Evolutionary conservation across 2,113 vertebrate species (phyloP).

Genomic region (Brachionichthys hirsutus): DNA sequence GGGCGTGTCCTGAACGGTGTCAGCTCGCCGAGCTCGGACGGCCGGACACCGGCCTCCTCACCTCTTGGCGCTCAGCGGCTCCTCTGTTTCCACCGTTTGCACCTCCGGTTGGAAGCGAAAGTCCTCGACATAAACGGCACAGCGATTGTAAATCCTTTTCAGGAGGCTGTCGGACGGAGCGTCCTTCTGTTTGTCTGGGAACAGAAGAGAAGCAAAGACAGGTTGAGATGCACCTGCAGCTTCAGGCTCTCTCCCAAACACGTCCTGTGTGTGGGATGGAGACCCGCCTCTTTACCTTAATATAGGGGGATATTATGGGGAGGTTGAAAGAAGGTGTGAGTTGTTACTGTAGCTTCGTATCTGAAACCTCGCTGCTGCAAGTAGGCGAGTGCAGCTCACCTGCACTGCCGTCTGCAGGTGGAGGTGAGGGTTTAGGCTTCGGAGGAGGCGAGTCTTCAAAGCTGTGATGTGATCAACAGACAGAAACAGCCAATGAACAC

Average conservation of each 20-base stretch:
- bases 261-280: no score
- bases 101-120: conserved; percentile 94
- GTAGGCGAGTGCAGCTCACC: conserved; percentile 69
- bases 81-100: conserved; percentile 87
- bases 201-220: no score
- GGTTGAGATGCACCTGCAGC: no score
- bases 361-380: not conserved
- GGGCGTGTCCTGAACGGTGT: no score
- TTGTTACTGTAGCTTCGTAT: no score
- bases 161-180: conserved; percentile 80
- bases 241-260: no score
- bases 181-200: conserved; percentile 82
- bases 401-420: conserved; percentile 69
- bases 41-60: conserved; percentile 44
- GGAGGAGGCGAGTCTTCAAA: conserved; percentile 82
- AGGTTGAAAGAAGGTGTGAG: no score
- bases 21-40: no score
- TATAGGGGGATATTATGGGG: no score
- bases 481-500: not conserved
- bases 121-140: conserved; percentile 90
- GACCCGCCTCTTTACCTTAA: no score
- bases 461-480: conserved; percentile 61
- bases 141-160: conserved; percentile 85
- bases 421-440: conserved; percentile 74
- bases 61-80: conserved; percentile 94